Base-by-base conservation (phyloP, 2,888 invertebrate genomes). In the Hirtodrosophila alboralis region DNA sequence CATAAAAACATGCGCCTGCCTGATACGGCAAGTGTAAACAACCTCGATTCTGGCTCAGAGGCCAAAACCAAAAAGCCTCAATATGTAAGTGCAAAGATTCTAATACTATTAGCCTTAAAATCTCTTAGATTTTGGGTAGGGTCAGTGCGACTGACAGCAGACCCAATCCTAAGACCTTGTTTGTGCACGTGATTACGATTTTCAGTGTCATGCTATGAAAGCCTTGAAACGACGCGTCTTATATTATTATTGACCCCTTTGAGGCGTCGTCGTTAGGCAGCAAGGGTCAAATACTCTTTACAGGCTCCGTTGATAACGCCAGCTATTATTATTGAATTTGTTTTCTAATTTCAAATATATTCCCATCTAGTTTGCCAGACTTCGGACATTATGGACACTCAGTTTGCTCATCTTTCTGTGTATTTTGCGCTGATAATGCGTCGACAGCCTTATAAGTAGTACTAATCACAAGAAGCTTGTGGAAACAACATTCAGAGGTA, bases 271-370 rank as follows among this genome's bases (percentile, higher is more conserved):
- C 67, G 53, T 59, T 21, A n/a, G 54, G 56, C 37, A 31, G 43
- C 36, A 66, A 63, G 75, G 85, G 75, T 83, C 79, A 78, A 79
- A 80, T 63, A 45, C 64, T 74, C 58, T 52, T 76, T 51, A 70
- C 52, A 18, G 31, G 37, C 45, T 26, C 48, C 38, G 54, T 67
- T 76, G 78, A 79, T 79, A 79, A 79, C 51, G 16, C 6, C 9
- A 13, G 41, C 16, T 14, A 40, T 53, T 51, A 58, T 53, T 81
- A 75, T 75, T 78, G 63, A 79, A 75, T 81, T 66, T 78, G 62
- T 72, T 78, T 85, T 80, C 69, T 69, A 63, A 75, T 61, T 62
- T 43, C 8, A 60, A 38, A 33, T 51, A 10, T 38, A 51, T 38
- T 38, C 23, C 26, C 38, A 44, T 23, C 13, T 37, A 48, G 16